Evolutionary conservation across 2,113 vertebrate genomes (phyloP).

Genomic region (Suncus etruscus): DNA sequence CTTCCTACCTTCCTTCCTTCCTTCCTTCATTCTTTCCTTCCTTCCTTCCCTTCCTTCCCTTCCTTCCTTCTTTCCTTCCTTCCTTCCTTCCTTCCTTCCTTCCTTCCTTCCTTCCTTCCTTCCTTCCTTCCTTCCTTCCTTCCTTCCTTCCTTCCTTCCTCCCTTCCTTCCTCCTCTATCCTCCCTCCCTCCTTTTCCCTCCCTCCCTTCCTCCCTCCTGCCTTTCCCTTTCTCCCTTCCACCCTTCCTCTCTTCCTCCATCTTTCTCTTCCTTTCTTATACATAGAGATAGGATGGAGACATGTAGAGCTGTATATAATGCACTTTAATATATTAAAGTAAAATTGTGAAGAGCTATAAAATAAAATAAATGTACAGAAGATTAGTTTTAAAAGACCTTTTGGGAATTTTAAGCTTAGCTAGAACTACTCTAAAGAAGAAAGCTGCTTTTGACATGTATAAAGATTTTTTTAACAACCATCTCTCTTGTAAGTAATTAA

Average conservation of each 20-base stretch:
- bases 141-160: too few relatives aligned
- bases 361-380: conserved; percentile 59
- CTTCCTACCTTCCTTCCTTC: too few relatives aligned
- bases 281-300: neutral
- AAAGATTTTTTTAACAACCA: conserved; percentile 79
- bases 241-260: neutral
- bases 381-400: conserved; percentile 66
- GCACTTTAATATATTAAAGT: conserved; percentile 15
- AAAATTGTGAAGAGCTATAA: conserved; percentile 43
- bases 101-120: too few relatives aligned
- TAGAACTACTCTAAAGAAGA: conserved; percentile 78
- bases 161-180: neutral
- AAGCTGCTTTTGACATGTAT: conserved; percentile 82
- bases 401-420: conserved; percentile 64
- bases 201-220: neutral
- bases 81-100: too few relatives aligned
- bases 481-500: conserved; percentile 82
- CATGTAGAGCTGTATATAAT: neutral
- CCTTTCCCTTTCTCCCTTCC: neutral
- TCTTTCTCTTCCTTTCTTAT: neutral
- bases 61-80: too few relatives aligned
- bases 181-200: neutral
- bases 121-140: too few relatives aligned
- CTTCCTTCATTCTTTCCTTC: too few relatives aligned
- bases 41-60: too few relatives aligned